Conservation (phyloP, 2,113 vertebrate genomes). For the Lates calcarifer region DNA sequence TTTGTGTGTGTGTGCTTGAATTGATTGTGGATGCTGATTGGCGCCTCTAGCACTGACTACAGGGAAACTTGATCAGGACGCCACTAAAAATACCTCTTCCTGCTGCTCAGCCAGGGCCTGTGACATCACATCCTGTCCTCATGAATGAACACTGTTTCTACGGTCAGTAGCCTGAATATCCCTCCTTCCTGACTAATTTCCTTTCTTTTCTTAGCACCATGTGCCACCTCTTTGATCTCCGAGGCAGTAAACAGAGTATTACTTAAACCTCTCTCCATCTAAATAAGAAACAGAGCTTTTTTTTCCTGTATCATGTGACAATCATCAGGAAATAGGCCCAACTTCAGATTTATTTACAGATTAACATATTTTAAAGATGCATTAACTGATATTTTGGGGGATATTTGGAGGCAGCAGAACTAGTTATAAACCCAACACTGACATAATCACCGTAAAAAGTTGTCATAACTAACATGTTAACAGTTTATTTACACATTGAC, state of each 20-base stretch:
- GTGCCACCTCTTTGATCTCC: slow-evolving; percentile 26
- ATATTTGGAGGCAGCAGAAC: too few relatives aligned
- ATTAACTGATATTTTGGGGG: background rate
- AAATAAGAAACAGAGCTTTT: background rate
- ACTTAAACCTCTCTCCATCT: background rate
- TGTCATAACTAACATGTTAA: too few relatives aligned
- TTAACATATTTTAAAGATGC: background rate
- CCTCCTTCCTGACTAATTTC: slow-evolving; percentile 42
- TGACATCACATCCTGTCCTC: slow-evolving; percentile 79
- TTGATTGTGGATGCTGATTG: slow-evolving; percentile 55
- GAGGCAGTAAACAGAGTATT: slow-evolving; percentile 18
- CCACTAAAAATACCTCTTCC: slow-evolving; percentile 80
- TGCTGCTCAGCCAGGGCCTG: slow-evolving; percentile 52
- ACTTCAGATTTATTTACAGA: background rate
- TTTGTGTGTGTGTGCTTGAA: slow-evolving; percentile 23
- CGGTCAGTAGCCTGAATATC: slow-evolving; percentile 23
- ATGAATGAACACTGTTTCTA: slow-evolving; percentile 63
- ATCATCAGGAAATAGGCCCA: background rate
- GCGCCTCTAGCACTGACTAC: slow-evolving; percentile 48
- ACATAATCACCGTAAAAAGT: background rate
- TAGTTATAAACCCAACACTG: too few relatives aligned
- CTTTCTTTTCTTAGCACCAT: slow-evolving; percentile 39
- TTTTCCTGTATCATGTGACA: background rate
- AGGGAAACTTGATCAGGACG: slow-evolving; percentile 71
- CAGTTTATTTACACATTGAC: too few relatives aligned